A percentile compares a stretch with the other conserved stretches of the same genome.
Conservation (phyloP, 2,888 invertebrate genomes). For the Neoitamus cyanurus region DNA sequence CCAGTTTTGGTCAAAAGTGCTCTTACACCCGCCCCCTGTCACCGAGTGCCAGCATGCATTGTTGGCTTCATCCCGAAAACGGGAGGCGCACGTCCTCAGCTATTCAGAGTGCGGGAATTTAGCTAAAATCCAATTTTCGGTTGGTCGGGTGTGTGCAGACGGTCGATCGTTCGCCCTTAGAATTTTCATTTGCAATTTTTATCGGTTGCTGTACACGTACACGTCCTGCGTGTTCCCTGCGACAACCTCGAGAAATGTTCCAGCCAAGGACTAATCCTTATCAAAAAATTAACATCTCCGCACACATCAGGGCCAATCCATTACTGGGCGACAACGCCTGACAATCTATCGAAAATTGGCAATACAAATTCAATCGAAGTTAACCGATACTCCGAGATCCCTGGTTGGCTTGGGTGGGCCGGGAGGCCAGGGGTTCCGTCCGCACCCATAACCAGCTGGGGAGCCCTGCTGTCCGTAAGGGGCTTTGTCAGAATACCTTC, state of each 20-base stretch:
- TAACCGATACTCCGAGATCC: neutral
- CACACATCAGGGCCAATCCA: neutral
- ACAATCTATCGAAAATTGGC: slow-evolving; percentile 13
- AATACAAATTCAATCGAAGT: slow-evolving; percentile 29
- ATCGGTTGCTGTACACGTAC: neutral
- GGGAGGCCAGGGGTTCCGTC: neutral
- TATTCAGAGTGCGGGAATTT: slow-evolving; percentile 7
- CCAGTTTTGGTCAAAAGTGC: neutral
- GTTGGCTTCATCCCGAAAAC: neutral
- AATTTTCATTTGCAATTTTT: neutral
- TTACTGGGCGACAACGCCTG: neutral
- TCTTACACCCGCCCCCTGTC: neutral
- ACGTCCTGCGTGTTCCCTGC: neutral
- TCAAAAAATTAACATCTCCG: neutral
- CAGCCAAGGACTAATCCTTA: neutral
- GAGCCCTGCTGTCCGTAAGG: neutral
- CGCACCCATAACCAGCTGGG: neutral
- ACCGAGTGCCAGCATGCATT: neutral
- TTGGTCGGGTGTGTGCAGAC: neutral
- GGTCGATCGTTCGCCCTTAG: neutral
- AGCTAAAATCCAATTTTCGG: slow-evolving; percentile 16
- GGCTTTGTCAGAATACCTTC: slow-evolving; percentile 6
- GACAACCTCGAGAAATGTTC: neutral
- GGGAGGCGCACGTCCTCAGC: neutral
- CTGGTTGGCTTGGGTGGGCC: neutral